Conservation (phyloP, 2,888 invertebrate genomes). For the Drosophila putrida region DNA sequence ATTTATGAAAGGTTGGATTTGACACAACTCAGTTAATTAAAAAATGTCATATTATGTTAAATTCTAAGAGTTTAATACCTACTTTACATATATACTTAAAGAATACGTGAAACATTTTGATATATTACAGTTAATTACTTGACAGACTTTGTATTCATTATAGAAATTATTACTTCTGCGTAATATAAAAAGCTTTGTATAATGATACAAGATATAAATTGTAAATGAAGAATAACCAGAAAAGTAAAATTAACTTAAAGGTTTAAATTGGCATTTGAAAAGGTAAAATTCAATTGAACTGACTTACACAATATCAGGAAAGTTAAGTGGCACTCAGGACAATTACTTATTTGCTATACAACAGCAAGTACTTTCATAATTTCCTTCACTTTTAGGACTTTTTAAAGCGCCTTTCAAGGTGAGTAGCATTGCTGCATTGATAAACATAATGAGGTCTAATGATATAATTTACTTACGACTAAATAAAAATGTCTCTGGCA, state of each 20-base stretch:
- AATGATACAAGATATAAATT: too few relatives aligned
- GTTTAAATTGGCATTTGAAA: background rate
- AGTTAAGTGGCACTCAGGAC: constrained; percentile 31
- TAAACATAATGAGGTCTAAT: constrained; percentile 65
- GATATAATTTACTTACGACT: constrained; percentile 71
- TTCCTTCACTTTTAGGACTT: constrained; percentile 14
- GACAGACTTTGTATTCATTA: too few relatives aligned
- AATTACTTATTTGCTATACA: constrained; percentile 37
- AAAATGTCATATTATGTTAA: too few relatives aligned
- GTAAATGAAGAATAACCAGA: too few relatives aligned
- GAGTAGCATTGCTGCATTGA: constrained; percentile 33
- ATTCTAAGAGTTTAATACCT: too few relatives aligned
- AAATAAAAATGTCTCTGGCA: constrained; percentile 54
- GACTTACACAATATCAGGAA: background rate
- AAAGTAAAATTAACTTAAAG: background rate
- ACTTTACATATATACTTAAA: too few relatives aligned
- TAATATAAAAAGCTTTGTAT: too few relatives aligned
- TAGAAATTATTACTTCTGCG: too few relatives aligned
- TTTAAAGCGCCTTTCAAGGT: background rate
- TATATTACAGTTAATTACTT: too few relatives aligned
- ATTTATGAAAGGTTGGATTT: too few relatives aligned
- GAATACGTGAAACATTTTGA: too few relatives aligned
- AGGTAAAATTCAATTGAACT: constrained; percentile 3
- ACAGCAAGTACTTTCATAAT: constrained; percentile 24
- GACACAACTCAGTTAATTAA: too few relatives aligned